Conservation (phyloP, 2,113 vertebrate genomes). For the Hemibagrus wyckioides region DNA sequence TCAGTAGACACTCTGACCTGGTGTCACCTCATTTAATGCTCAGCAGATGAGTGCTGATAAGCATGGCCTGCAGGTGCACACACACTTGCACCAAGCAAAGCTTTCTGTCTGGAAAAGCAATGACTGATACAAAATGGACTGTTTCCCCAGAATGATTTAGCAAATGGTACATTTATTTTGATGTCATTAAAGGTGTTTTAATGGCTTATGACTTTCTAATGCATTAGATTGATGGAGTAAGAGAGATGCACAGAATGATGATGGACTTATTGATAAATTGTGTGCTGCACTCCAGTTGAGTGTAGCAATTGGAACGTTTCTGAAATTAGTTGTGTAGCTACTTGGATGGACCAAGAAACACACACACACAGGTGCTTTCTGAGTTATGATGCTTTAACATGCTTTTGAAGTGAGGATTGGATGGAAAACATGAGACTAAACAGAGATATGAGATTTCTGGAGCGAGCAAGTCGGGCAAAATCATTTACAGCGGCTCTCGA, state of each 20-base stretch:
- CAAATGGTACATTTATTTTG: no score
- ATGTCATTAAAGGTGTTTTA: not conserved
- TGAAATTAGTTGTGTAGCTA: not conserved
- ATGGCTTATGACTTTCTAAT: no score
- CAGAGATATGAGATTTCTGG: not conserved
- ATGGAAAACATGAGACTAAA: not conserved
- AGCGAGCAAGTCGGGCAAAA: not conserved
- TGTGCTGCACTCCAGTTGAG: no score
- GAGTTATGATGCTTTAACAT: not conserved
- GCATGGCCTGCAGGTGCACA: slow-evolving; percentile 43
- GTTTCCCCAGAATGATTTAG: not conserved
- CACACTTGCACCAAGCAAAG: not conserved
- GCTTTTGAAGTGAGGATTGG: not conserved
- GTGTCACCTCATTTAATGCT: slow-evolving; percentile 37
- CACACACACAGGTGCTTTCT: not conserved
- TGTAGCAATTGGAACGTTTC: not conserved
- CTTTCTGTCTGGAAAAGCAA: not conserved
- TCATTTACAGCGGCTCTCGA: not conserved
- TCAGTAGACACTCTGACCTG: slow-evolving; percentile 31
- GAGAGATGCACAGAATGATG: not conserved
- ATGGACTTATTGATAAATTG: not conserved
- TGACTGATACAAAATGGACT: not conserved
- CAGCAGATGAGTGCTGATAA: slow-evolving; percentile 47
- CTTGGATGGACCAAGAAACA: not conserved
- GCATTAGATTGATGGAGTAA: not conserved